Conservation (phyloP, 2,797 vertebrate genomes). For the Leucoraja ocellata region DNA sequence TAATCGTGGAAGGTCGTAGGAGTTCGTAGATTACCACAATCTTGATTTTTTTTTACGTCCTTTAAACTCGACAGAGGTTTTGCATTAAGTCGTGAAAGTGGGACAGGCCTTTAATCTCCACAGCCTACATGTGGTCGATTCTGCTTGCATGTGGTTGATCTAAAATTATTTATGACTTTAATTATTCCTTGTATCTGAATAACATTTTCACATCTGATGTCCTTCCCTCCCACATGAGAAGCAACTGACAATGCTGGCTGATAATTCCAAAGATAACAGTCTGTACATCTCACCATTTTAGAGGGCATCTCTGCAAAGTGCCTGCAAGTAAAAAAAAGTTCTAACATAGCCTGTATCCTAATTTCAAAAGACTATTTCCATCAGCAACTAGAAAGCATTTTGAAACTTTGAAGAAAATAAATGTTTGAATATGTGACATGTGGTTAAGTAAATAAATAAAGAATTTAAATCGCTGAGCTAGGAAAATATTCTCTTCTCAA, state of each 20-base stretch:
- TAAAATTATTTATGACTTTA: not conserved
- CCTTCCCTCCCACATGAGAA: not conserved
- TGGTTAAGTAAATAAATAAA: not conserved
- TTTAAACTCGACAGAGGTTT: too few species aligned
- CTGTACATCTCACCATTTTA: not conserved
- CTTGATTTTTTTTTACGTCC: too few species aligned
- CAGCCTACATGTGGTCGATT: too few species aligned
- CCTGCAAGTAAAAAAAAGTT: not conserved
- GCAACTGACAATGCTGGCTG: not conserved
- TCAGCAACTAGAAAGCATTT: not conserved
- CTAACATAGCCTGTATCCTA: not conserved
- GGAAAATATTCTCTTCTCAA: not conserved
- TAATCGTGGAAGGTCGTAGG: too few species aligned
- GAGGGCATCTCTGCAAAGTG: not conserved
- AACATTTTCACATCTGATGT: not conserved
- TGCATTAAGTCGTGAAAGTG: too few species aligned
- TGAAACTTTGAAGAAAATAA: not conserved
- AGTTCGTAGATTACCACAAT: too few species aligned
- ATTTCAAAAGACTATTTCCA: not conserved
- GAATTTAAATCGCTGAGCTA: not conserved
- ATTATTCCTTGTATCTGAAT: not conserved
- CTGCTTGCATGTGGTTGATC: not conserved
- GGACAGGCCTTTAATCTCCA: too few species aligned
- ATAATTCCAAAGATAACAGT: not conserved
- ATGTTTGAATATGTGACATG: not conserved